Evolutionary conservation across 2,113 vertebrate genomes (phyloP), one percentile per base, ranked within the genome.

Genomic region (Zingel zingel): DNA sequence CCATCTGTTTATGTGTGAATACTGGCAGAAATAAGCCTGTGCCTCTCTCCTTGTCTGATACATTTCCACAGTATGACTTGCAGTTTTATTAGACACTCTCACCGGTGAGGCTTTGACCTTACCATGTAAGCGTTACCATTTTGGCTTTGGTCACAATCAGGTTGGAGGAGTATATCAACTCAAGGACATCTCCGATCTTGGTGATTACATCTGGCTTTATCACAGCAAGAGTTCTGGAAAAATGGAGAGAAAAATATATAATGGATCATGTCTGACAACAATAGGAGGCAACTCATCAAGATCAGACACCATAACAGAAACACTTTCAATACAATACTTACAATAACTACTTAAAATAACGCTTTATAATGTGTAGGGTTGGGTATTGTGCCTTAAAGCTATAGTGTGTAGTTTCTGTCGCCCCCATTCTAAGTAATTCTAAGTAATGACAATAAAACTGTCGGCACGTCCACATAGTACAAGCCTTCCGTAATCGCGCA

Each of bases 141-240:
- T 97, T 98, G 74, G 97, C 97, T 95, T 98, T 99, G 71, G 97
- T 99, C 94, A 99, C 96, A 65, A 96, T 96, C 92, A 99, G 93
- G 68, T 96, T 96, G 73, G 95, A 92, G 86, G 96, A 95, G 90
- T 95, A 93, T 77, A 98, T 96, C 33, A 93, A 86, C 90, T 98
- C 96, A 86, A 99, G 94, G 82, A 98, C 91, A 77, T 97, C 96
- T 76, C 98, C 98, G 12, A 96, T 90, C 92, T 96, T 98, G 50
- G 78, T 82, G 39, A 97, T 58, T 64, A 95, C 95, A 83, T 96
- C 96, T 74, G 98, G 97, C 89, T 99, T 99, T 90, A 99, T 96
- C 93, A 99, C 91, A 86, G 97, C 98, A 80, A 99, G 92, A 0
- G 98, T 99, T 93, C 98, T 99, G 71, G 45, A 64, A n/a, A 69